Conservation (phyloP, 2,113 vertebrate species). For the Leiothrix lutea region DNA sequence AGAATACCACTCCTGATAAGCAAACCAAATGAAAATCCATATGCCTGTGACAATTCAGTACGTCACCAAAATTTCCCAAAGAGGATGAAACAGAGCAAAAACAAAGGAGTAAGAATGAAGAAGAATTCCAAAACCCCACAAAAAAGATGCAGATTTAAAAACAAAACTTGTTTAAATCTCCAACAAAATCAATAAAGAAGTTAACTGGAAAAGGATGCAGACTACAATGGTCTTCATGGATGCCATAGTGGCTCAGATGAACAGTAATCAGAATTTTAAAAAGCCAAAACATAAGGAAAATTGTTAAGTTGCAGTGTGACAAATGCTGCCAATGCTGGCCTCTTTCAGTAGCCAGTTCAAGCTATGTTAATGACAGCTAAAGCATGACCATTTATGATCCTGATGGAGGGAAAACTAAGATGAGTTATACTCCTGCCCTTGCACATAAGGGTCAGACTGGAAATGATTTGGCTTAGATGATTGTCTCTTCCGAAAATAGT, state of each 20-base stretch:
- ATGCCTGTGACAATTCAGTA: not conserved
- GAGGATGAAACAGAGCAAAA: not conserved
- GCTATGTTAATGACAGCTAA: not conserved
- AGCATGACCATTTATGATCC: slow-evolving; percentile 19
- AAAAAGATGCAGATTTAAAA: not conserved
- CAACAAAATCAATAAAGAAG: not conserved
- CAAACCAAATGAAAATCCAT: not conserved
- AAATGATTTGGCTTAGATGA: slow-evolving; percentile 1
- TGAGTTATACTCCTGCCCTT: slow-evolving; percentile 43
- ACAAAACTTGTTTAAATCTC: not conserved
- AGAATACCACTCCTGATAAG: not conserved
- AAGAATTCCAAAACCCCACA: not conserved
- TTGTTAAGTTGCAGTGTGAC: not conserved
- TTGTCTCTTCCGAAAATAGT: not conserved
- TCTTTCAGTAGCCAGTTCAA: not conserved
- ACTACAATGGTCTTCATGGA: not conserved
- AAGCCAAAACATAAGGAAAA: not conserved
- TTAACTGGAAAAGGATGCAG: not conserved
- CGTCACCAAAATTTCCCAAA: not conserved
- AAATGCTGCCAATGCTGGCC: not conserved
- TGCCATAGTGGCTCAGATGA: not conserved
- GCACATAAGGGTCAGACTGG: slow-evolving; percentile 31
- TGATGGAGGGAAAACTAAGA: not conserved
- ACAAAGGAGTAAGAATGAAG: not conserved
- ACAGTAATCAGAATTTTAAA: not conserved